phyloP scores from a whole-genome alignment of 1,140 invertebrate genomes.

The Araneus ventricosus region DNA sequence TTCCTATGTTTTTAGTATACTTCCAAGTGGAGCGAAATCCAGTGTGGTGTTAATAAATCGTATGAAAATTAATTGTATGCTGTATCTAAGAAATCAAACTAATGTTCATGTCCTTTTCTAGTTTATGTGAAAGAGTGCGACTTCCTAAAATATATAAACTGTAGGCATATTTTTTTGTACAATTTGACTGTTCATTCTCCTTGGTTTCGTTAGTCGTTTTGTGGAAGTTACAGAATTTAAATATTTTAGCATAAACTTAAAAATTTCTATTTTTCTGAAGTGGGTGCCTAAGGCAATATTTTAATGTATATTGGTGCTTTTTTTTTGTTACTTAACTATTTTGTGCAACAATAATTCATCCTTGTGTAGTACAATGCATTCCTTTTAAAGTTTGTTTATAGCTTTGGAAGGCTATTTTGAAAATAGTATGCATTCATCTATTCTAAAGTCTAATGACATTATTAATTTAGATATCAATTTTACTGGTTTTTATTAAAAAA shows the following conservation, averaged over 20 bases:
- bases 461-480: too few species aligned
- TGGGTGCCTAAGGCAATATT: conserved; percentile 32
- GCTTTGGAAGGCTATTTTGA: neutral
- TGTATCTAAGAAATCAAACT: conserved; percentile 26
- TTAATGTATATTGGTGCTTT: conserved; percentile 50
- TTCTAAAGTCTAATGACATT: too few species aligned
- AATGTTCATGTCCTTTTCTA: neutral
- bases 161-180: conserved; percentile 37
- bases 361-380: conserved; percentile 2
- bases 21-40: conserved; percentile 24
- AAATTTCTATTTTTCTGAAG: conserved; percentile 41
- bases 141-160: conserved; percentile 29
- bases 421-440: neutral
- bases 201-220: conserved; percentile 13
- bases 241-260: conserved; percentile 45
- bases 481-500: too few species aligned
- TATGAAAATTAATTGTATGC: conserved; percentile 15
- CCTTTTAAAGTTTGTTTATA: conserved; percentile 7
- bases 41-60: neutral
- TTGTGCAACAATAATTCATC: neutral
- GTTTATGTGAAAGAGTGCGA: conserved; percentile 26
- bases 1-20: conserved; percentile 53
- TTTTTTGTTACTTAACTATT: conserved; percentile 19
- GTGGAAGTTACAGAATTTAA: conserved; percentile 21
- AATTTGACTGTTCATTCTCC: neutral